Base-by-base conservation (phyloP, 1,140 invertebrate species). In the Coptotermes formosanus region DNA sequence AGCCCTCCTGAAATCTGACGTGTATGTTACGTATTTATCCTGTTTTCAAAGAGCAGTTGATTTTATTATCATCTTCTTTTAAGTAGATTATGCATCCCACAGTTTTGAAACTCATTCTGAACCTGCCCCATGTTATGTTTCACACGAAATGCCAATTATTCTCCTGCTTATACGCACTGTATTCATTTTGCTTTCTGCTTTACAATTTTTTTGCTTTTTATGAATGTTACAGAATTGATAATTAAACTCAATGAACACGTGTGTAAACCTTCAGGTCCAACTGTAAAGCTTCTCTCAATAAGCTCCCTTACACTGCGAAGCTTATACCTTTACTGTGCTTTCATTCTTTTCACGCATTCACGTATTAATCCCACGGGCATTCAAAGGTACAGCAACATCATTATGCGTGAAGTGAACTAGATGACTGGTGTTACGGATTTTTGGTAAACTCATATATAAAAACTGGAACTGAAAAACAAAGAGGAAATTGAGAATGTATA, bases 31-130 rank as follows among this genome's bases (percentile, higher is more conserved):
- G 64, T 75, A 75, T 75, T 75, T 14, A 8, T 14, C 14, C 25
- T 75, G n/a, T 75, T 75, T 75, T 75, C 64, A 75, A 75, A 75
- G 64, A 75, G 64, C 25, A 75, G 64, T 75, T 75, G 64, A 75
- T 75, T 75, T 75, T 30, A 75, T 75, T 75, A 75, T 30, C 64
- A 75, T 30, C 64, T 75, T n/a, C 8, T 75, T 75, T 30, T 30
- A 75, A 75, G 64, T 30, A 75, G 64, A 75, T 75, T 75, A 75
- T 25, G n/a, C 64, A 75, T 75, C 1, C 64, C 25, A 7, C 64
- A 75, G n/a, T 75, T 75, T 75, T 75, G 12, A 64, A 75, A 75
- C 64, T 21, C 64, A 75, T 75, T 75, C 14, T 30, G n/a, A 75
- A 9, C 64, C 64, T 30, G 8, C 25, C 9, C 8, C n/a, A 9